A percentile compares a stretch with the other conserved stretches of the same genome.
phyloP scores from a whole-genome alignment of 1,140 invertebrate genomes.

The Drosophila sucinea region DNA sequence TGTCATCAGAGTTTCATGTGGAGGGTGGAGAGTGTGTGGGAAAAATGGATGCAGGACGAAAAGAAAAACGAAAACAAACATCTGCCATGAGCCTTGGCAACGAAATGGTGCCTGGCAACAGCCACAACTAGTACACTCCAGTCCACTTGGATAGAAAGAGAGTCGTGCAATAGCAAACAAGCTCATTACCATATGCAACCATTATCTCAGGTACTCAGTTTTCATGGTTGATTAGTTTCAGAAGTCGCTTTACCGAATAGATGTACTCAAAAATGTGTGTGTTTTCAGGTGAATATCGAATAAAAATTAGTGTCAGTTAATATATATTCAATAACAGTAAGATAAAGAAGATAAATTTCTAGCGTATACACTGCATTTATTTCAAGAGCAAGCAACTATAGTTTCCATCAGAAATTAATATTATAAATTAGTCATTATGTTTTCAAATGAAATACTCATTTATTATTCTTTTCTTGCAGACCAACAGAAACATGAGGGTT shows the following conservation, averaged over 20 bases:
- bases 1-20: background rate
- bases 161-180: background rate
- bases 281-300: too few relatives aligned
- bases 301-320: too few relatives aligned
- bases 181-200: background rate
- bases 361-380: too few relatives aligned
- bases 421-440: background rate
- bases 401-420: background rate
- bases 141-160: background rate
- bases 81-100: slow-evolving; percentile 30
- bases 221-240: background rate
- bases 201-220: background rate
- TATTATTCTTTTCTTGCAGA: background rate
- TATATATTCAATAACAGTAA: too few relatives aligned
- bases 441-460: background rate
- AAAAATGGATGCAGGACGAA: background rate
- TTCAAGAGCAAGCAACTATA: too few relatives aligned
- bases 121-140: background rate
- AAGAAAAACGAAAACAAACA: background rate
- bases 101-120: slow-evolving; percentile 20
- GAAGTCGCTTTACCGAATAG: background rate
- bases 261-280: too few relatives aligned
- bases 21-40: slow-evolving; percentile 3
- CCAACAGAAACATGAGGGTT: slow-evolving; percentile 24
- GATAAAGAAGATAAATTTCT: too few relatives aligned